Base-by-base conservation (phyloP, 2,888 invertebrate species). In the Pollenia angustigena region DNA sequence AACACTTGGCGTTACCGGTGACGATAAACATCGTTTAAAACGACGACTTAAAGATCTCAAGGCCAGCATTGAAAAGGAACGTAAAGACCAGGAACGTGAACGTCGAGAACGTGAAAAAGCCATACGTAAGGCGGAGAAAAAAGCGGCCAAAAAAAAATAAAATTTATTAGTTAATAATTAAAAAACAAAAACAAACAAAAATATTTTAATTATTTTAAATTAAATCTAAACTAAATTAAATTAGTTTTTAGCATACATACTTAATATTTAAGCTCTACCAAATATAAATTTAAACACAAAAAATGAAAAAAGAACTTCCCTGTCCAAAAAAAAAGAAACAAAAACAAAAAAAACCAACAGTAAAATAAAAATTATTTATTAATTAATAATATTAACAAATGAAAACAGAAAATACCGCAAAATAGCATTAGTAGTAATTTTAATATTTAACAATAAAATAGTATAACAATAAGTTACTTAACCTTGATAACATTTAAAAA, bases 21-120 rank as follows among this genome's bases (percentile, higher is more conserved):
- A 97, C 85, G 97, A 97, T 93, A 97, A 97, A 92, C 95, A 96
- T 88, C 95, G 96, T 88, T 94, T 98, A 92, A 98, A 98, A 93
- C 95, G 97, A 56, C 97, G 97, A 92, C 95, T 98, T 89, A 98
- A 98, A 93, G 97, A 97, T 90, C 94, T 98, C 64, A 96, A 96
- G 90, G 94, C 95, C 85, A 96, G 96, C 91, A 96, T 95, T 48
- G 96, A 96, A 89, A 95, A 95, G 90, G 96, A 96, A 91, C 94
- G 95, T 88, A 95, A 95, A 88, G 96, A 96, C 81, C 95, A 97
- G 93, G 98, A 99, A 91, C 97, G 98, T 90, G 97, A 97, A 90
- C 94, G 96, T 80, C 96, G 97, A 90, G 96, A 96, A 90, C 96
- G 97, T 90, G 97, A 98, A 92, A 97, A 97, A 91, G 95, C 97